Evolutionary conservation across 2,113 vertebrate species (phyloP), one percentile per base, ranked within the genome.

Genomic region (Anarrhichthys ocellatus): DNA sequence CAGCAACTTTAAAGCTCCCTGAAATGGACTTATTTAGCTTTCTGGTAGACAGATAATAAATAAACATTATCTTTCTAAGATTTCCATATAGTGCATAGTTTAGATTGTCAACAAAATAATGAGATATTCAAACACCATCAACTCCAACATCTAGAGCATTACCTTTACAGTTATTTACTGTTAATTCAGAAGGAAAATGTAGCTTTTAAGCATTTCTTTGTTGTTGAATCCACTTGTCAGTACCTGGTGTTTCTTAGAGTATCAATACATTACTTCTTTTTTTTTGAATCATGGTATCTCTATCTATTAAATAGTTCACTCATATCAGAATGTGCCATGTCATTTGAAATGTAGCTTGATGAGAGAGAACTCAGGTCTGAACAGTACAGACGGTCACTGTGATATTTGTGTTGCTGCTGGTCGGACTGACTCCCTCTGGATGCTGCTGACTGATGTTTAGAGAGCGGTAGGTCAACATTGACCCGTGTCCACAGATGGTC

Each of bases 401-500:
- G 50, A 40, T 76, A 63, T 70, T 84, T 80, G 75, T 82, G 81
- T 78, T 86, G 86, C 71, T 61, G 72, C 63, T 77, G 81, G 36
- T 42, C 58, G 4, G 58, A 72, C 74, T 15, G 73, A 81, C 76
- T 86, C 81, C 78, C 84, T 67, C 67, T 80, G 86, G 83, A 84
- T 56, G 76, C 29, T 56, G 67, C 64, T 82, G 52, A 34, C 34
- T 67, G 74, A 72, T 90, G 90, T 93, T 92, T 92, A 48, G 77
- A 88, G 81, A 87, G 85, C 63, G 58, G 78, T 74, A 80, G 81
- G 85, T 90, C 91, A 92, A 92, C 88, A 82, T 5, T 89, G 90
- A 92, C 85, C 86, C 59, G 67, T 86, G 85, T 83, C 89, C 89
- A 90, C 94, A 94, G 88, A 92, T 92, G 93, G 90, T 80, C 84